Conservation (phyloP, 23 tunicate genomes). For the Styela plicata region DNA sequence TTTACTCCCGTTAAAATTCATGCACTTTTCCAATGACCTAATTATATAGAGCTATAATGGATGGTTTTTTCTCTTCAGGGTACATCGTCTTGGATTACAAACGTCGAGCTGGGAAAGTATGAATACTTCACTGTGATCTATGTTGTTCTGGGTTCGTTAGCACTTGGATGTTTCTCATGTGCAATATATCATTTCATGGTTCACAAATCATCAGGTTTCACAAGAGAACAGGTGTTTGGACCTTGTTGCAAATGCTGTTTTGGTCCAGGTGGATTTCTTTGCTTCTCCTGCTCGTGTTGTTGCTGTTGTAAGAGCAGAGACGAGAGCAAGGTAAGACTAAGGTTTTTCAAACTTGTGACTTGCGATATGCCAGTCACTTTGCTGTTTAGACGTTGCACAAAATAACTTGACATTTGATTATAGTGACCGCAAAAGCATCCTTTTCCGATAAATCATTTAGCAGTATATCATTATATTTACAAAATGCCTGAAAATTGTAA, state of each 20-base stretch:
- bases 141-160: slow-evolving; percentile 1
- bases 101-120: not conserved
- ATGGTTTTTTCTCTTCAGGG: not conserved
- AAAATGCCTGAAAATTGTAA: too few relatives aligned
- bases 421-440: too few relatives aligned
- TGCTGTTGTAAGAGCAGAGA: slow-evolving; percentile 24
- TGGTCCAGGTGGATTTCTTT: slow-evolving; percentile 30
- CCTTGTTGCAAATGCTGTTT: slow-evolving; percentile 32
- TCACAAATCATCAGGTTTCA: slow-evolving; percentile 24
- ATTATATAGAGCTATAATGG: too few relatives aligned
- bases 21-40: too few relatives aligned
- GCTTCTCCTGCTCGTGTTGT: slow-evolving; percentile 30
- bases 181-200: slow-evolving; percentile 31
- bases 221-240: slow-evolving; percentile 33
- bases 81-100: not conserved
- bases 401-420: too few relatives aligned
- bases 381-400: too few relatives aligned
- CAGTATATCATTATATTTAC: too few relatives aligned
- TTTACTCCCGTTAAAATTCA: too few relatives aligned
- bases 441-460: too few relatives aligned
- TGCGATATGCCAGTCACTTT: too few relatives aligned
- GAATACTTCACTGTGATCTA: slow-evolving; percentile 7
- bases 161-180: slow-evolving; percentile 11
- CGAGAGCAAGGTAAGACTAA: slow-evolving; percentile 7
- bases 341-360: too few relatives aligned